Percentiles rank a stretch among this genome's conserved stretches.
Evolutionary conservation across 2,113 vertebrate genomes (phyloP).

Genomic region (Sylvilagus bachmani): DNA sequence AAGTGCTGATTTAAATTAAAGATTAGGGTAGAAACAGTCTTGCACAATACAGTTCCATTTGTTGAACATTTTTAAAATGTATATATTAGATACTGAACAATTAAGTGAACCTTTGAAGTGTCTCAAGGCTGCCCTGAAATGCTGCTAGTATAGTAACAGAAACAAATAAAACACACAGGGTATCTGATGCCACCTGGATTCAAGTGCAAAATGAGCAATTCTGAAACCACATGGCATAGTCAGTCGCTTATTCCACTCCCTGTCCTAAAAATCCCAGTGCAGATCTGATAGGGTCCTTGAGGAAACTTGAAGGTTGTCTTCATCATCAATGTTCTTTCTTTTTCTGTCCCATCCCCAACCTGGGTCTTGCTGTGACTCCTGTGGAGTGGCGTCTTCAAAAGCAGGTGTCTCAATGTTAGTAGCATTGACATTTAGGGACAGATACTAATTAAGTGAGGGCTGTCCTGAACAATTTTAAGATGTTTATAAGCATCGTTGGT

Average conservation of each 20-base stretch:
- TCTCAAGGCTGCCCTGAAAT: slow-evolving; percentile 81
- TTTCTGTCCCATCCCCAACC: neutral
- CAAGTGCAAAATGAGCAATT: slow-evolving; percentile 68
- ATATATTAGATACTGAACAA: slow-evolving; percentile 81
- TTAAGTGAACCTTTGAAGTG: slow-evolving; percentile 79
- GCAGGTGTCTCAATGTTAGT: neutral
- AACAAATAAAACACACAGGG: slow-evolving; percentile 78
- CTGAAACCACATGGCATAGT: slow-evolving; percentile 54
- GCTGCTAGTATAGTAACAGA: slow-evolving; percentile 74
- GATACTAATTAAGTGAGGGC: neutral
- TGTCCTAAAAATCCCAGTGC: slow-evolving; percentile 53
- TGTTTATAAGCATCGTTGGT: neutral
- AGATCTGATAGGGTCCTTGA: slow-evolving; percentile 70
- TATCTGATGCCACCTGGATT: slow-evolving; percentile 73
- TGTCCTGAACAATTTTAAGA: neutral
- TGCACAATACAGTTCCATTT: slow-evolving; percentile 82
- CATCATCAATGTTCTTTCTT: neutral
- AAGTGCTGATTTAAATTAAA: slow-evolving; percentile 77
- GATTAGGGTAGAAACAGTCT: slow-evolving; percentile 82
- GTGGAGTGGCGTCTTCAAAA: neutral
- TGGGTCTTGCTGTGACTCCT: neutral
- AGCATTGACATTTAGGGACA: neutral
- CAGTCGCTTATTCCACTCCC: slow-evolving; percentile 30
- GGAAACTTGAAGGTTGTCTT: slow-evolving; percentile 63
- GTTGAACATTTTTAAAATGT: slow-evolving; percentile 81